Conservation (phyloP, 2,888 invertebrate species). For the Agriopis leucophaearia region DNA sequence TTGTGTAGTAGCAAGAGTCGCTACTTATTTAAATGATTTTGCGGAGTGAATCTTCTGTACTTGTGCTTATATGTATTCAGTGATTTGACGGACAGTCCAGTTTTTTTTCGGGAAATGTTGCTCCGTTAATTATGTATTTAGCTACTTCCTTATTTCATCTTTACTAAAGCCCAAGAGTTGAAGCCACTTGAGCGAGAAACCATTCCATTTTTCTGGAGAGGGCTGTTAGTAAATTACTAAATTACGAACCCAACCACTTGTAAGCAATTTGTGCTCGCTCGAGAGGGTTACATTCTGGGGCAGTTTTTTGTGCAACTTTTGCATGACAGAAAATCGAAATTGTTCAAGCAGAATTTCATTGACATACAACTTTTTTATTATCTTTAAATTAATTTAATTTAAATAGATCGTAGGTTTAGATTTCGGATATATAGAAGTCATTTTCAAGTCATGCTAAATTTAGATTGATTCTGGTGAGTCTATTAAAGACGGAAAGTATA, state of each 20-base stretch:
- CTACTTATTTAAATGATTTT: no score
- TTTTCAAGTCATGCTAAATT: no score
- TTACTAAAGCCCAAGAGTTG: slow-evolving; percentile 11
- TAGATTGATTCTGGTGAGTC: no score
- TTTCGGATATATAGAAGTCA: no score
- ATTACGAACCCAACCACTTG: slow-evolving; percentile 47
- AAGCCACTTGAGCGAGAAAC: slow-evolving; percentile 21
- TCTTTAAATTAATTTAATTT: no score
- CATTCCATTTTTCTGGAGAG: slow-evolving; percentile 35
- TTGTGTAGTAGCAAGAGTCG: no score
- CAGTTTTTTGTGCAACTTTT: slow-evolving; percentile 8
- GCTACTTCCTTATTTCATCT: neutral
- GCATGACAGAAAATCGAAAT: neutral
- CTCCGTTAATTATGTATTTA: neutral
- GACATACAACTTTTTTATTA: neutral
- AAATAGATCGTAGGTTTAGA: no score
- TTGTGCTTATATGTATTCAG: no score
- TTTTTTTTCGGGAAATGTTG: neutral
- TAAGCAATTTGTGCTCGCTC: slow-evolving; percentile 45
- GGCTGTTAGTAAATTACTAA: slow-evolving; percentile 47
- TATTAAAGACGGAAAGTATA: no score
- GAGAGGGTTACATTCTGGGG: slow-evolving; percentile 24
- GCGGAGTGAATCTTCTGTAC: no score
- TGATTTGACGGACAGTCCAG: no score
- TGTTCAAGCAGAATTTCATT: neutral